These are phyloP conservation scores for Loxodonta africana DNA, from an alignment of 2,113 vertebrate species.

Conservation along the genomic window DNA sequence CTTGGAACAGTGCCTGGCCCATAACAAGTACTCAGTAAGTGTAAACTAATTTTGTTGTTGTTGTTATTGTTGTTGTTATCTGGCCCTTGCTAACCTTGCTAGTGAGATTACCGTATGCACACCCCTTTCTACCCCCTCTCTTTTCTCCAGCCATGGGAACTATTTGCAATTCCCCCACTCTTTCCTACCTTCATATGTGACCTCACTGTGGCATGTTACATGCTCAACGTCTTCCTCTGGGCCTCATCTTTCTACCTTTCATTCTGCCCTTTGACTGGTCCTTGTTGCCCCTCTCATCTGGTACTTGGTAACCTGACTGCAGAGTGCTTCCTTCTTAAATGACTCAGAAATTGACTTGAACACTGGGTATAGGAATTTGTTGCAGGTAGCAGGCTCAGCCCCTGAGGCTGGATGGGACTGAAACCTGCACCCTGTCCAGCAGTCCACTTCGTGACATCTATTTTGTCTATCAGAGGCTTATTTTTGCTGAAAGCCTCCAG, in stretches of 20 bases:
- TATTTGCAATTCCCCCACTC: accelerated
- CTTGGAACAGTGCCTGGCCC: neutral
- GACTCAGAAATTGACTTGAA: neutral
- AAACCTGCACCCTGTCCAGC: neutral
- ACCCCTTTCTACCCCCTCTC: accelerated
- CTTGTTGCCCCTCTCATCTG: neutral
- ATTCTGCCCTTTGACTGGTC: neutral
- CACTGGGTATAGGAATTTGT: neutral
- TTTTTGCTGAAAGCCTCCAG: neutral
- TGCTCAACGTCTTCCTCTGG: neutral
- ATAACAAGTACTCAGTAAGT: accelerated
- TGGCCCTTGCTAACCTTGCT: neutral
- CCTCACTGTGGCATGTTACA: neutral
- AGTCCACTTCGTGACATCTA: neutral
- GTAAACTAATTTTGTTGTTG: too few relatives aligned
- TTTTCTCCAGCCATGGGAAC: neutral
- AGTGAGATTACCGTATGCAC: accelerated
- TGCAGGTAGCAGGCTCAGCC: neutral
- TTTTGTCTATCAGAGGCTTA: neutral
- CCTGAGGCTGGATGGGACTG: neutral
- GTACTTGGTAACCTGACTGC: neutral
- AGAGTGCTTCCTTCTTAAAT: neutral
- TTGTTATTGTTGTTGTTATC: neutral
- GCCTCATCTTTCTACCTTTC: neutral
- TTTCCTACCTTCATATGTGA: neutral